Evolutionary conservation across 64 coral and sea anemone genomes (phyloP).

Genomic region (Stylophora pistillata): DNA sequence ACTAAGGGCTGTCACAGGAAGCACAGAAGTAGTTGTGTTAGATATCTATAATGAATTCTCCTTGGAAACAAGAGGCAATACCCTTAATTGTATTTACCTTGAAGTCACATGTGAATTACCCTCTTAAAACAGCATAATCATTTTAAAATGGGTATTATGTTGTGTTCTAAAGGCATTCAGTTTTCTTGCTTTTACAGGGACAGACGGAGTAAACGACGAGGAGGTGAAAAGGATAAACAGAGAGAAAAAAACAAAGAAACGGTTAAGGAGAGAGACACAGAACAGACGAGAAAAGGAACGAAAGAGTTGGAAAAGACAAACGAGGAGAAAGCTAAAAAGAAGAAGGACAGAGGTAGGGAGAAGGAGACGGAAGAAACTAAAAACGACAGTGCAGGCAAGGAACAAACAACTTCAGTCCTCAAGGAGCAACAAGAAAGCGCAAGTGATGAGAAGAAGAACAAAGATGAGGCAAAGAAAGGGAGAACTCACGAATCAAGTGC

Average conservation of each 20-base stretch:
- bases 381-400: background rate
- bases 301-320: background rate
- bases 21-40: background rate
- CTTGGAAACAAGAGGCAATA: no score
- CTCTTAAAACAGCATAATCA: no score
- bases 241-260: slow-evolving; percentile 53
- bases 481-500: background rate
- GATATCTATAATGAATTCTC: no score
- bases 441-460: slow-evolving; percentile 48
- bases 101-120: no score
- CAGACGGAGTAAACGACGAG: slow-evolving; percentile 57
- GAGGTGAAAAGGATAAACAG: slow-evolving; percentile 60
- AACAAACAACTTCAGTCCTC: background rate
- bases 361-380: background rate
- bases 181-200: slow-evolving; percentile 8
- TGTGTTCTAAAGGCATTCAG: background rate
- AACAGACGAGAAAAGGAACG: slow-evolving; percentile 28
- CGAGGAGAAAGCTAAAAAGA: slow-evolving; percentile 35
- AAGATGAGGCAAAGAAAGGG: slow-evolving; percentile 29
- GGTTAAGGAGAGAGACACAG: slow-evolving; percentile 32
- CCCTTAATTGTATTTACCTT: no score
- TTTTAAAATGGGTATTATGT: no score
- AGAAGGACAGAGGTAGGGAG: slow-evolving; percentile 20
- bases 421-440: slow-evolving; percentile 10
- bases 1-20: no score